Percentiles rank a stretch among this genome's conserved stretches.
Evolutionary conservation across 2,797 vertebrate genomes (phyloP).

Genomic region (Pangasius macronema): DNA sequence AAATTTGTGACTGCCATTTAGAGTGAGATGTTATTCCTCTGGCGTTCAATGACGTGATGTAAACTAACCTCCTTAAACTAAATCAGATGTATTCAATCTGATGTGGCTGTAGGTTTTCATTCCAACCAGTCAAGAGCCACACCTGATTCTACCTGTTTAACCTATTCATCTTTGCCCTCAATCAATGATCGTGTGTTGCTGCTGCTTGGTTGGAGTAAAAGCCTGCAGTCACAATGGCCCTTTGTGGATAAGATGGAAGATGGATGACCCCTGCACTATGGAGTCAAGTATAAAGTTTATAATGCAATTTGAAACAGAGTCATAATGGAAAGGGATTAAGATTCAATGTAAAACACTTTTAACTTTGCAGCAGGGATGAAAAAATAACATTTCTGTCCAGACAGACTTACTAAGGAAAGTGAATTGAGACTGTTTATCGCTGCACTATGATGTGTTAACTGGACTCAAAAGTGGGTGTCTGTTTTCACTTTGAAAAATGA

Average conservation of each 20-base stretch:
- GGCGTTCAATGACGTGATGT: neutral
- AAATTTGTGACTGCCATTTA: neutral
- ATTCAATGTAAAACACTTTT: neutral
- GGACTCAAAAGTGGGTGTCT: neutral
- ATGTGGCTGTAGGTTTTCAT: neutral
- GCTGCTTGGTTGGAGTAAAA: neutral
- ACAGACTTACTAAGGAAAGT: neutral
- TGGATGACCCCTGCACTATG: neutral
- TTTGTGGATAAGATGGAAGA: neutral
- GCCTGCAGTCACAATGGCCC: neutral
- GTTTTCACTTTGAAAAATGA: neutral
- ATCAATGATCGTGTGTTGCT: neutral
- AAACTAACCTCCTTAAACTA: neutral
- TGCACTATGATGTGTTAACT: neutral
- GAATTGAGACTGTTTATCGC: neutral
- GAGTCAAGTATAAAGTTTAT: neutral
- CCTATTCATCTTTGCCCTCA: neutral
- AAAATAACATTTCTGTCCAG: neutral
- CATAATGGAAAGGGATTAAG: neutral
- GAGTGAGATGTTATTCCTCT: neutral
- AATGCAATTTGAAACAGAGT: neutral
- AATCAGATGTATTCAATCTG: neutral
- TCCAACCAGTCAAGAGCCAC: neutral
- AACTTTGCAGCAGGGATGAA: neutral
- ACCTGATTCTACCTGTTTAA: slow-evolving; percentile 3